phyloP scores from a whole-genome alignment of 2,797 vertebrate species.

The Arctocebus calabarensis region DNA sequence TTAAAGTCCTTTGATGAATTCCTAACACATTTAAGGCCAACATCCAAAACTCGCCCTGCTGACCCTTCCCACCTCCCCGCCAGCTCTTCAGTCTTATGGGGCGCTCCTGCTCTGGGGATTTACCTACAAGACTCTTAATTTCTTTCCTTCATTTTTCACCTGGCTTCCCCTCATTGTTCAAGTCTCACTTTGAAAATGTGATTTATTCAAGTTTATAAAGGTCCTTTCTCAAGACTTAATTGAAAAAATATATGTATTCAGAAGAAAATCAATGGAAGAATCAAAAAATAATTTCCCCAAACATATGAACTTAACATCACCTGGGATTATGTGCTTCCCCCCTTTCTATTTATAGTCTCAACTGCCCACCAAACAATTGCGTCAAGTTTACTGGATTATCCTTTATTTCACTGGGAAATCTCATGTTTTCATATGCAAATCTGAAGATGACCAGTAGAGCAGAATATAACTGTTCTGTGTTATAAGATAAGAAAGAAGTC shows the following conservation, averaged over 20 bases:
- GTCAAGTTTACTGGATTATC: neutral
- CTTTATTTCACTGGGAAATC: neutral
- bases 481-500: slow-evolving; percentile 19
- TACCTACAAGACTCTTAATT: neutral
- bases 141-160: neutral
- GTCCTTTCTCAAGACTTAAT: neutral
- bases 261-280: slow-evolving; percentile 24
- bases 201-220: slow-evolving; percentile 47
- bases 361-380: neutral
- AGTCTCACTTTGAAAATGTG: slow-evolving; percentile 33
- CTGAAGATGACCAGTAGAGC: neutral
- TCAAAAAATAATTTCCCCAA: slow-evolving; percentile 52
- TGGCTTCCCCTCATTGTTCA: slow-evolving; percentile 25
- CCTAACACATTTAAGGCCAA: slow-evolving; percentile 20
- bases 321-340: neutral
- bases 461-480: neutral
- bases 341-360: neutral
- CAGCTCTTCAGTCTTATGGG: too few species aligned
- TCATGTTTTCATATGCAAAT: neutral
- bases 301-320: neutral
- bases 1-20: neutral
- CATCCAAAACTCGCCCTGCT: neutral
- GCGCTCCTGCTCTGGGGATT: too few species aligned
- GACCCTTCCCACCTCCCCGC: neutral
- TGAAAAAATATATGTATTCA: slow-evolving; percentile 1